Percentiles rank a stretch among this genome's conserved stretches.
phyloP scores from a whole-genome alignment of 2,888 invertebrate genomes.

The Ptycholaimellus sp. region DNA sequence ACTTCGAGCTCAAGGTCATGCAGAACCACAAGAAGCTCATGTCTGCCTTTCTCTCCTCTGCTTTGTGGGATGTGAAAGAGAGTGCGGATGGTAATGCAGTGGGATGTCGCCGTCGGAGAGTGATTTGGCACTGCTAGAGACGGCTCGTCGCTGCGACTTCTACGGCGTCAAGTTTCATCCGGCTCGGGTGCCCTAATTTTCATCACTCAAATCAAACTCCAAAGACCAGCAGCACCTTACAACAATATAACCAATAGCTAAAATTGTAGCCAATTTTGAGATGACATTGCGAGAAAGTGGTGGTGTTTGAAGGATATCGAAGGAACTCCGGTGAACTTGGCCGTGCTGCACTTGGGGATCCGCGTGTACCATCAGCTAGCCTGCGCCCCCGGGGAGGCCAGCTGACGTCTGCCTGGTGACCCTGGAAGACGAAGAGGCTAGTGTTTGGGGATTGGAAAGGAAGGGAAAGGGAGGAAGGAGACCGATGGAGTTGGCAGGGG shows the following conservation, averaged over 20 bases:
- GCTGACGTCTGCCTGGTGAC: too few relatives aligned
- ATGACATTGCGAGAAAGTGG: too few relatives aligned
- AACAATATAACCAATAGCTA: too few relatives aligned
- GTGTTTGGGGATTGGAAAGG: too few relatives aligned
- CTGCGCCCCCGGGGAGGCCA: constrained; percentile 87
- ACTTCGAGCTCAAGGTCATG: constrained; percentile 82
- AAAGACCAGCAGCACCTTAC: too few relatives aligned
- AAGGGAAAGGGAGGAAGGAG: too few relatives aligned
- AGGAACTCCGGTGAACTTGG: constrained; percentile 70
- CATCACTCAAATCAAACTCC: too few relatives aligned
- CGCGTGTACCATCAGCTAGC: constrained; percentile 85
- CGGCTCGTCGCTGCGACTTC: constrained; percentile 82
- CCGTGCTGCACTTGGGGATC: constrained; percentile 91
- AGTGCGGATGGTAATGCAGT: constrained; percentile 32
- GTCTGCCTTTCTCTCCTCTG: too few relatives aligned
- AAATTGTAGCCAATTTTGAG: too few relatives aligned
- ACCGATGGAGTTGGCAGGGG: too few relatives aligned
- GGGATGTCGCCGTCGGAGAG: constrained; percentile 93
- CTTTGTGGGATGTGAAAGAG: constrained; percentile 4
- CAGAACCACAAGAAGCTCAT: constrained; percentile 94
- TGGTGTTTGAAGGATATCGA: constrained; percentile 59
- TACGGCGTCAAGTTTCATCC: constrained; percentile 94
- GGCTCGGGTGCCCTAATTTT: too few relatives aligned
- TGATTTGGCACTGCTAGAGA: constrained; percentile 84
- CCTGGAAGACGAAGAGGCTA: too few relatives aligned